Evolutionary conservation across 2,113 vertebrate genomes (phyloP).

Genomic region (Perca flavescens): DNA sequence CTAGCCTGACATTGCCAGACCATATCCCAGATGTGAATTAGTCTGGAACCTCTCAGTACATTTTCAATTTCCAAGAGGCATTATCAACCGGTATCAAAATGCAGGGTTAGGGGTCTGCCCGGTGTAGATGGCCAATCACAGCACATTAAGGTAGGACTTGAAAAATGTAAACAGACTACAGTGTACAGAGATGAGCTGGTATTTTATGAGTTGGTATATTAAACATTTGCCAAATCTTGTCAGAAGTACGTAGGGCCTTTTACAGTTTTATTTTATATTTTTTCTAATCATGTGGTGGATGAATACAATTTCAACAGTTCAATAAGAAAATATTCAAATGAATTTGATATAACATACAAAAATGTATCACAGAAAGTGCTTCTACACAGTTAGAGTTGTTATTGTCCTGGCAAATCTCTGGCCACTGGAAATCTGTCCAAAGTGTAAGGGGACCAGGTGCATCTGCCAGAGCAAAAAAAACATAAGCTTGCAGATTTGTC

Average conservation of each 20-base stretch:
- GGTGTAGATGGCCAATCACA: not conserved
- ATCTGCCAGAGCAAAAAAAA: constrained; percentile 1
- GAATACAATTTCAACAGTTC: too few relatives aligned
- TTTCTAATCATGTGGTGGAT: too few relatives aligned
- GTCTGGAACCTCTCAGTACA: not conserved
- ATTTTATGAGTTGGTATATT: not conserved
- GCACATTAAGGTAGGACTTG: not conserved
- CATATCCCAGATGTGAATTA: not conserved
- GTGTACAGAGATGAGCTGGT: not conserved
- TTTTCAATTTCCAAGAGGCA: not conserved
- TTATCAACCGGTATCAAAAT: not conserved
- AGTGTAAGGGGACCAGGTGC: not conserved
- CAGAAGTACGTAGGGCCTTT: not conserved
- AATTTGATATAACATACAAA: not conserved
- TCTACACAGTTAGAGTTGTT: not conserved
- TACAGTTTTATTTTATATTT: too few relatives aligned
- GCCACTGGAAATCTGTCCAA: not conserved
- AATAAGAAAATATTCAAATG: too few relatives aligned
- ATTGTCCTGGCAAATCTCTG: not conserved
- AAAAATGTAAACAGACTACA: not conserved
- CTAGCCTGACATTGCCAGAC: not conserved
- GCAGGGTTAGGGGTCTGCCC: too few relatives aligned
- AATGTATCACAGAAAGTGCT: not conserved
- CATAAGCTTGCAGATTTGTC: too few relatives aligned
- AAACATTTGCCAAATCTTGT: not conserved